Evolutionary conservation across 2,113 vertebrate species (phyloP), one percentile per base, ranked within the genome.

Genomic region (Alligator sinensis): DNA sequence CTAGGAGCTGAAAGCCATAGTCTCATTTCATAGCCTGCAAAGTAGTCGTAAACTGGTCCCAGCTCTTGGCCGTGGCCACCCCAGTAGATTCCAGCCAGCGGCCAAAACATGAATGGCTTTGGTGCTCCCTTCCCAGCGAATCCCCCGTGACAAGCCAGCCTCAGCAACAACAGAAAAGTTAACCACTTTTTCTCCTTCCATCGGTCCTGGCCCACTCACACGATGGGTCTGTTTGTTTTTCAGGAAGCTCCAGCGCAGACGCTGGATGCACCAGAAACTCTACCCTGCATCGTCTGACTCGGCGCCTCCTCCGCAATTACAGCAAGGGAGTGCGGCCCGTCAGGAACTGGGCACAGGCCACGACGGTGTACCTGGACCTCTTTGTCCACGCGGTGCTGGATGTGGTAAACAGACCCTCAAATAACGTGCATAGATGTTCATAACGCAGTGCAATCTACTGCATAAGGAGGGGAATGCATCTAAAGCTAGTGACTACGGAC

Each of bases 311-410:
- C 63, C 97, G 96, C 89, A 98, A 97, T 25, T 99, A 99, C 24
- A 96, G 97, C 93, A 98, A 98, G 64, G 98, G 98, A 13, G 98
- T 98, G 34, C 98, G 98, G 57, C 98, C 98, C 1, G 98, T 99
- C 63, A 95, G 96, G 76, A 97, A 98, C 93, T 99, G 98, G 98
- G 98, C 97, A 5, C 95, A 97, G 57, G 63, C 98, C 5, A 99
- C 98, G 64, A 98, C 96, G 0, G 92, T 99, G 47, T 98, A 98
- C 95, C 97, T 99, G 9, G 98, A 99, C 89, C 95, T 99, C 12
- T 97, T 97, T 8, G 96, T 99, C 30, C 97, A 98, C 60, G 98
- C 99, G 12, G 97, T 99, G 9, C 92, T 99, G 21, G 98, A 98
- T 34, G 98, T 99, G 98, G 98, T 99, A 96, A 98, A 88, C 84